These are phyloP conservation scores for Hydriomena furcata DNA, from an alignment of 2,888 invertebrate species.

Conservation along the genomic window DNA sequence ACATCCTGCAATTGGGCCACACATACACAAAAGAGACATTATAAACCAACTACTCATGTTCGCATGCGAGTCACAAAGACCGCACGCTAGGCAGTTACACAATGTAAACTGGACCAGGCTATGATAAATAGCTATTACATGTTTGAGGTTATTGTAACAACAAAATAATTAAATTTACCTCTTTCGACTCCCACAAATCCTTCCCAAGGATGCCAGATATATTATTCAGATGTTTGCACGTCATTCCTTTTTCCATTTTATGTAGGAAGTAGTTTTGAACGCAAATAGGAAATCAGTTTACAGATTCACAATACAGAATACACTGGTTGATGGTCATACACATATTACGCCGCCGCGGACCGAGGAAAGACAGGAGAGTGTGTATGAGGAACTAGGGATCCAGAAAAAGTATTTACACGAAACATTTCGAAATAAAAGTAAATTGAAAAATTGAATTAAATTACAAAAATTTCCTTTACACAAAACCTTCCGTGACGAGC, in stretches of 20 bases:
- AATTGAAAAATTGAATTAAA: conserved; percentile 67
- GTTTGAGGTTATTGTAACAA: conserved; percentile 68
- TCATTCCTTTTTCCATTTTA: conserved; percentile 76
- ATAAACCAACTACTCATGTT: conserved; percentile 20
- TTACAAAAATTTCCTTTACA: conserved; percentile 76
- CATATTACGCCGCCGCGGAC: conserved; percentile 55
- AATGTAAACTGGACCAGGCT: conserved; percentile 58
- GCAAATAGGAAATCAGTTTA: conserved; percentile 61
- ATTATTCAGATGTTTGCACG: conserved; percentile 78
- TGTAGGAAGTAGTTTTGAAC: conserved; percentile 47
- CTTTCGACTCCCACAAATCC: conserved; percentile 74
- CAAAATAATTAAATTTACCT: conserved; percentile 56
- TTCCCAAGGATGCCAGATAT: conserved; percentile 65
- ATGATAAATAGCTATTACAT: conserved; percentile 62
- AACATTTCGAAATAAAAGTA: conserved; percentile 65
- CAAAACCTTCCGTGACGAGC: conserved; percentile 79
- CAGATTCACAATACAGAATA: conserved; percentile 55
- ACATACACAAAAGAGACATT: conserved; percentile 6
- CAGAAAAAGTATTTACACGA: conserved; percentile 45
- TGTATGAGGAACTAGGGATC: conserved; percentile 41
- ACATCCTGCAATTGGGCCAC: conserved; percentile 15
- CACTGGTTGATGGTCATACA: conserved; percentile 61
- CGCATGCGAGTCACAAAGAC: conserved; percentile 30
- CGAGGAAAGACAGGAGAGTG: conserved; percentile 41
- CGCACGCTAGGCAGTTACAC: conserved; percentile 44